These are phyloP conservation scores for Muschampia plurimacula DNA, from an alignment of 2,888 invertebrate genomes.

Conservation along the genomic window DNA sequence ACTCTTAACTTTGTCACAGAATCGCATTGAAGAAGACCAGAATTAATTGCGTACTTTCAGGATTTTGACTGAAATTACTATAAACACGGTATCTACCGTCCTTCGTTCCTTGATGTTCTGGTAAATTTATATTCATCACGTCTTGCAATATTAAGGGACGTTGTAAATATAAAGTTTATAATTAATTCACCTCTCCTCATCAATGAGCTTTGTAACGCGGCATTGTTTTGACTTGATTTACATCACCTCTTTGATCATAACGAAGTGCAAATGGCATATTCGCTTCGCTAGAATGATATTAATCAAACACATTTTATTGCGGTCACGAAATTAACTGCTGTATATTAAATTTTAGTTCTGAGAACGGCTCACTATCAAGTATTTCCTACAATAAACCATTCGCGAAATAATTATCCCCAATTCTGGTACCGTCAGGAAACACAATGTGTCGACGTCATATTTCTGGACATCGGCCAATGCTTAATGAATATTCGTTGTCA, in stretches of 20 bases:
- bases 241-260: conserved; percentile 71
- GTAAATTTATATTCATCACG: conserved; percentile 36
- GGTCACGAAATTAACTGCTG: conserved; percentile 75
- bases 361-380: conserved; percentile 79
- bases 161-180: conserved; percentile 51
- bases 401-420: conserved; percentile 66
- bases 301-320: conserved; percentile 81
- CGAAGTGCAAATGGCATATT: conserved; percentile 69
- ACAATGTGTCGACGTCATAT: conserved; percentile 65
- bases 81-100: conserved; percentile 24
- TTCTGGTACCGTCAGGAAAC: conserved; percentile 60
- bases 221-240: conserved; percentile 67
- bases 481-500: conserved; percentile 69
- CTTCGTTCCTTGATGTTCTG: conserved; percentile 26
- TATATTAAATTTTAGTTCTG: conserved; percentile 75
- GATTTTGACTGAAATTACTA: conserved; percentile 37
- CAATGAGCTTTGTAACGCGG: conserved; percentile 53
- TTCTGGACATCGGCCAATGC: conserved; percentile 74
- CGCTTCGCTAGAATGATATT: conserved; percentile 78
- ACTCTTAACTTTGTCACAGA: conserved; percentile 14
- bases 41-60: conserved; percentile 26
- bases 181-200: conserved; percentile 61
- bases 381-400: conserved; percentile 78
- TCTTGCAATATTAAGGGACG: conserved; percentile 23
- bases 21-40: conserved; percentile 32